Evolutionary conservation across 2,797 vertebrate species (phyloP).

Genomic region (Spondyliosoma cantharus): DNA sequence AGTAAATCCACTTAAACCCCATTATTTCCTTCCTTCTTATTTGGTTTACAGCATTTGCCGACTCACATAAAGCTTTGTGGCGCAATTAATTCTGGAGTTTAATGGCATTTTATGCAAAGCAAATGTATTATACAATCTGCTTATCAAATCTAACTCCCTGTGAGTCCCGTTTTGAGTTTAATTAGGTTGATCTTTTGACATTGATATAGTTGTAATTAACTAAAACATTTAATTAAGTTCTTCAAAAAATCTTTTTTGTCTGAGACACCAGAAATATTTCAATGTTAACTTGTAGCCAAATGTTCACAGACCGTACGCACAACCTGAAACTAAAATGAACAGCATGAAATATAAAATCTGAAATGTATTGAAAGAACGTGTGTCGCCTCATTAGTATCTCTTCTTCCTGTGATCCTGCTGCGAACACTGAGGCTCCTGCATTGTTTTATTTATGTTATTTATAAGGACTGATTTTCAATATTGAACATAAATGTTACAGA

Average conservation of each 20-base stretch:
- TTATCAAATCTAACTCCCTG: not conserved
- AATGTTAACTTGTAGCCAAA: not conserved
- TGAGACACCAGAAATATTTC: not conserved
- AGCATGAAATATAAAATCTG: not conserved
- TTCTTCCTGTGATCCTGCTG: too few species aligned
- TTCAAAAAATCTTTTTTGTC: not conserved
- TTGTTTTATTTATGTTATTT: too few species aligned
- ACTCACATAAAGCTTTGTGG: not conserved
- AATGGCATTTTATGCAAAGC: not conserved
- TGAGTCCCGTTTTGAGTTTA: not conserved
- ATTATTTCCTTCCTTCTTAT: not conserved
- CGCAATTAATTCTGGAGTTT: not conserved
- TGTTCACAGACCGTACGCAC: not conserved
- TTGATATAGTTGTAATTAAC: conserved; percentile 3
- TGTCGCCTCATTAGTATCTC: too few species aligned
- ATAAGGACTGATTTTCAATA: too few species aligned
- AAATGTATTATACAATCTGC: not conserved
- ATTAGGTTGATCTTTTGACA: not conserved
- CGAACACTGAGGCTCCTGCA: too few species aligned
- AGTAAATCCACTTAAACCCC: not conserved
- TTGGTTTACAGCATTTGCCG: not conserved
- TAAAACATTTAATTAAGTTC: conserved; percentile 5
- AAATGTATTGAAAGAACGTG: not conserved
- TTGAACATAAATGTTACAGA: too few species aligned
- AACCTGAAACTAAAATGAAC: not conserved